Conservation (phyloP, 2,113 vertebrate genomes). For the Dendrocopos noguchii region DNA sequence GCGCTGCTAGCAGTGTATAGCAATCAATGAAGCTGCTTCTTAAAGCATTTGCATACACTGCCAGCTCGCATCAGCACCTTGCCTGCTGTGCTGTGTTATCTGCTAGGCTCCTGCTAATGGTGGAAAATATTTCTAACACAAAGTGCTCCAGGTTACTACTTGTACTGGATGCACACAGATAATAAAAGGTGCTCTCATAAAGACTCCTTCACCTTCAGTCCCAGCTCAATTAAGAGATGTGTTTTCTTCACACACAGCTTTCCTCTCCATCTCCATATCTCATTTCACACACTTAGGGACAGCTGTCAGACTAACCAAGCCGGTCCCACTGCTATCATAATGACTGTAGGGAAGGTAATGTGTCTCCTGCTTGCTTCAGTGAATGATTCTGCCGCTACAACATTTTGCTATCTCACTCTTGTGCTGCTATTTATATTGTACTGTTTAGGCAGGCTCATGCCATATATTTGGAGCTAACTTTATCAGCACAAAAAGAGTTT, state of each 20-base stretch:
- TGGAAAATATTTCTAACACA: conserved; percentile 11
- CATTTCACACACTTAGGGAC: background rate
- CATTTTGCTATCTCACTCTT: background rate
- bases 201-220: background rate
- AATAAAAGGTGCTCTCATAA: background rate
- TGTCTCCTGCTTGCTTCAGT: background rate
- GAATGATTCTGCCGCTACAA: background rate
- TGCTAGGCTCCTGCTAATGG: background rate
- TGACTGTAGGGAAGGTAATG: background rate
- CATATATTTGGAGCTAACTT: background rate
- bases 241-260: background rate
- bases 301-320: background rate
- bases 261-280: background rate
- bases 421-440: background rate
- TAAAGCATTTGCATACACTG: background rate
- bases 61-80: background rate
- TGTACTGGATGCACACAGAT: background rate
- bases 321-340: background rate
- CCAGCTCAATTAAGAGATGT: background rate
- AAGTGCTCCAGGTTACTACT: conserved; percentile 11
- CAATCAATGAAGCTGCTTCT: background rate
- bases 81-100: background rate
- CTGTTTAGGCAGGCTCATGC: background rate
- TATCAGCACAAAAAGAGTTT: background rate
- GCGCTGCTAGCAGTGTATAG: background rate